A percentile compares a stretch with the other conserved stretches of the same genome.
phyloP scores from a whole-genome alignment of 2,888 invertebrate genomes.

The Hyles lineata region DNA sequence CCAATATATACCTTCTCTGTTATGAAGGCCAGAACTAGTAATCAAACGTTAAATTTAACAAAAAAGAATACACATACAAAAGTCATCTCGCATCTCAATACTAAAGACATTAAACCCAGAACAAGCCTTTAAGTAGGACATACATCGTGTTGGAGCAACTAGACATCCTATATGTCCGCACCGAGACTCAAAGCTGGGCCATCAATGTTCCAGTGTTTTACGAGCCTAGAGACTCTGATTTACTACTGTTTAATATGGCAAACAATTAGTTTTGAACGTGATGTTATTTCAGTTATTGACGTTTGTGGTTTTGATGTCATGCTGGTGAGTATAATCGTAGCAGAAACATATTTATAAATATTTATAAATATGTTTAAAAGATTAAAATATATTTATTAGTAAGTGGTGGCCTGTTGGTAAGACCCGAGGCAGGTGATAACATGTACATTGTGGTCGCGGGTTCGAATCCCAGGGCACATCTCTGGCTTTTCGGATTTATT shows the following conservation, averaged over 20 bases:
- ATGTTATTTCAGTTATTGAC: neutral
- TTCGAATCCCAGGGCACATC: no score
- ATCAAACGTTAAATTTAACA: neutral
- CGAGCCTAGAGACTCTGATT: neutral
- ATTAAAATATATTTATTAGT: no score
- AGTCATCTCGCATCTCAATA: neutral
- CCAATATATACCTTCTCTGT: no score
- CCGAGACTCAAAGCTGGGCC: conserved; percentile 11
- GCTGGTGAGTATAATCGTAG: neutral
- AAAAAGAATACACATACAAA: neutral
- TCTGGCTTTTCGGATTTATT: no score
- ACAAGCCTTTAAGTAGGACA: neutral
- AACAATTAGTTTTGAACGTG: neutral
- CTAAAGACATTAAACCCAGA: neutral
- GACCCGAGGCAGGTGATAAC: no score
- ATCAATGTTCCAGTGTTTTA: conserved; percentile 13
- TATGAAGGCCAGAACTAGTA: no score
- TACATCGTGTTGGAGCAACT: neutral
- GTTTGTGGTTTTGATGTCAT: neutral
- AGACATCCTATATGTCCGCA: neutral
- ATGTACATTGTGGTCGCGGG: no score
- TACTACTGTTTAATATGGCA: neutral
- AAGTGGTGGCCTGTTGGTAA: no score
- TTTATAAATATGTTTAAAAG: no score
- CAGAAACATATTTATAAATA: neutral